phyloP scores from a whole-genome alignment of 2,113 vertebrate genomes.

The Dolichallabes microphthalmus region DNA sequence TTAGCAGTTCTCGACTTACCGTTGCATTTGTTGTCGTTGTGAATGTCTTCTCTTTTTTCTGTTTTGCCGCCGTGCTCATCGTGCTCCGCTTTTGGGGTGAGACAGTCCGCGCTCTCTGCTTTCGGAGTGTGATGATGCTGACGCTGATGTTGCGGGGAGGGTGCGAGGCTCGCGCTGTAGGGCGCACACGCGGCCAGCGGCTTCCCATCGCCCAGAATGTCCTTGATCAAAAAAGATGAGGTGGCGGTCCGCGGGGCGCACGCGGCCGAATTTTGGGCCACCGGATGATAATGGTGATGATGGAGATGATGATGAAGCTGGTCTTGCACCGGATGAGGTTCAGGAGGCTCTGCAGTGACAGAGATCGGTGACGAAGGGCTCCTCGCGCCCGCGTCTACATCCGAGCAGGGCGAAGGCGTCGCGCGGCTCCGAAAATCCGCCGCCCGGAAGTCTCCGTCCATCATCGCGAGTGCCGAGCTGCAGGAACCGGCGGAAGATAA shows the following conservation, averaged over 20 bases:
- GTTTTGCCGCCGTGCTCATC: conserved; percentile 88
- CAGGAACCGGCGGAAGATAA: conserved; percentile 83
- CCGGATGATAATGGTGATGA: conserved; percentile 76
- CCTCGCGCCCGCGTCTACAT: conserved; percentile 92
- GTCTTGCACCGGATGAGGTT: conserved; percentile 81
- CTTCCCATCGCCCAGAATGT: conserved; percentile 98
- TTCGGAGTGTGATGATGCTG: conserved; percentile 86
- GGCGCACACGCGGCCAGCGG: conserved; percentile 95
- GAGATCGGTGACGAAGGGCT: conserved; percentile 93
- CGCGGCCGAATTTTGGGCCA: conserved; percentile 72
- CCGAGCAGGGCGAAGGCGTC: conserved; percentile 90
- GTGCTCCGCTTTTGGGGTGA: conserved; percentile 93
- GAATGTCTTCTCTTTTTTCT: conserved; percentile 89
- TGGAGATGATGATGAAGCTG: conserved; percentile 83
- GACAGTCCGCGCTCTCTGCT: conserved; percentile 84
- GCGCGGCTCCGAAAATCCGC: conserved; percentile 89
- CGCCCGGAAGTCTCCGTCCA: conserved; percentile 93
- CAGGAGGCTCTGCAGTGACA: conserved; percentile 88
- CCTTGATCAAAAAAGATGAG: conserved; percentile 97
- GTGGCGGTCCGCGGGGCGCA: conserved; percentile 92
- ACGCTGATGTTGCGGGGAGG: conserved; percentile 78
- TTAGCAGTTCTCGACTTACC: conserved; percentile 73
- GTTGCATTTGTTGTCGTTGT: conserved; percentile 90
- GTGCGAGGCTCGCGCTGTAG: conserved; percentile 90
- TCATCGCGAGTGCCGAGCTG: conserved; percentile 81